Evolutionary conservation across 1,140 invertebrate genomes (phyloP).

Genomic region (Bradysia coprophila): DNA sequence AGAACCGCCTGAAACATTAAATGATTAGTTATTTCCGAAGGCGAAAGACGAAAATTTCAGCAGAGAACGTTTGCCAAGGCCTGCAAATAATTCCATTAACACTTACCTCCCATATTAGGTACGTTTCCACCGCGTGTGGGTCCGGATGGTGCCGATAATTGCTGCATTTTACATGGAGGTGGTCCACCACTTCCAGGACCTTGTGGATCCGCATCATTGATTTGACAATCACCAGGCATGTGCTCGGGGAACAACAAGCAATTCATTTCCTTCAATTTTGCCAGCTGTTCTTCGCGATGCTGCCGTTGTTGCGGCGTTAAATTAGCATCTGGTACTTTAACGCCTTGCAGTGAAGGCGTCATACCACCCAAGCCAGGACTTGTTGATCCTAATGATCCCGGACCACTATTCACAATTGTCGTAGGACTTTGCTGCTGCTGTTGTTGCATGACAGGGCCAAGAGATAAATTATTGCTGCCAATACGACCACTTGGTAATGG

Average conservation of each 20-base stretch:
- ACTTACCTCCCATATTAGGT: background rate
- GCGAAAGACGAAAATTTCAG: too few relatives aligned
- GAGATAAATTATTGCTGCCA: background rate
- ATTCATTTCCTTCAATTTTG: slow-evolving; percentile 81
- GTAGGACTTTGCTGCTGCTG: background rate
- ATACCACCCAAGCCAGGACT: slow-evolving; percentile 31
- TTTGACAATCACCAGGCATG: slow-evolving; percentile 9
- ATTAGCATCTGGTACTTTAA: slow-evolving; percentile 91
- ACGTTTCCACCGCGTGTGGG: background rate
- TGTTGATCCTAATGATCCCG: slow-evolving; percentile 20
- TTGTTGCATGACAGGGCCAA: background rate
- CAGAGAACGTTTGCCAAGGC: too few relatives aligned
- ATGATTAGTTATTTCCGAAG: too few relatives aligned
- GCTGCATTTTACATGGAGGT: slow-evolving; percentile 3
- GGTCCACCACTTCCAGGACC: slow-evolving; percentile 17
- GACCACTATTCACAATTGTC: background rate
- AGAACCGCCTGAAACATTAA: too few relatives aligned
- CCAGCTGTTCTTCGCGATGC: slow-evolving; percentile 79
- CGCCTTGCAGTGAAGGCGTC: slow-evolving; percentile 45
- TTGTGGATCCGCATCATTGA: slow-evolving; percentile 21
- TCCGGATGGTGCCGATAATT: background rate
- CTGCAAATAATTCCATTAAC: too few relatives aligned
- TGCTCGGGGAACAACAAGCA: slow-evolving; percentile 77
- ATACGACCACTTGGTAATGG: slow-evolving; percentile 2
- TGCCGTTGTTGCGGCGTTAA: slow-evolving; percentile 89